A percentile compares a stretch with the other conserved stretches of the same genome.
phyloP scores from a whole-genome alignment of 1,140 invertebrate species.

The Eumaeus atala region DNA sequence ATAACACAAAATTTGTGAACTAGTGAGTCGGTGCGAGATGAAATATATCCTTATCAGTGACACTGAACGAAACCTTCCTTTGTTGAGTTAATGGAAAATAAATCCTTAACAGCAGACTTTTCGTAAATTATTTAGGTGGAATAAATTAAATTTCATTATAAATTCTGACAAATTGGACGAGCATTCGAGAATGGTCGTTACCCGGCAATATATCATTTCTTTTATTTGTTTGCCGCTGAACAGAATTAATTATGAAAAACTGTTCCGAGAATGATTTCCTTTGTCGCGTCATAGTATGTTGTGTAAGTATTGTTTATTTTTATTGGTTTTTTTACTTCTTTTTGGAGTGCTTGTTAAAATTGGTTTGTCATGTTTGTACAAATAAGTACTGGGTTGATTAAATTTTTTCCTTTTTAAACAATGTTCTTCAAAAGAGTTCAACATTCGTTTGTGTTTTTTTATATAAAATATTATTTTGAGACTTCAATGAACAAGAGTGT shows the following conservation, averaged over 20 bases:
- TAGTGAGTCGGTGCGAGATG: too few relatives aligned
- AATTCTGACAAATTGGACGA: slow-evolving; percentile 36
- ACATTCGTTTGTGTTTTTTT: too few relatives aligned
- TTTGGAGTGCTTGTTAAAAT: too few relatives aligned
- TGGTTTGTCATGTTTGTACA: background rate
- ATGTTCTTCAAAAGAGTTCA: too few relatives aligned
- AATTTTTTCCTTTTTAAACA: too few relatives aligned
- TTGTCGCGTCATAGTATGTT: slow-evolving; percentile 7
- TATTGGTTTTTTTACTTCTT: too few relatives aligned
- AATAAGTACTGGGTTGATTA: too few relatives aligned
- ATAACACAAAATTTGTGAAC: slow-evolving; percentile 2
- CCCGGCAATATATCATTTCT: slow-evolving; percentile 28
- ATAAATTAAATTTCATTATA: slow-evolving; percentile 39
- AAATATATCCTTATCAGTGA: too few relatives aligned
- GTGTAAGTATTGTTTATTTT: too few relatives aligned
- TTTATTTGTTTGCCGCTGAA: slow-evolving; percentile 25
- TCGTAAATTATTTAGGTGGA: slow-evolving; percentile 30
- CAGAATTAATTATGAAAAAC: slow-evolving; percentile 18
- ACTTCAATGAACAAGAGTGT: too few relatives aligned
- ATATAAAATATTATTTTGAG: too few relatives aligned
- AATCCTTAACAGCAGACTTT: slow-evolving; percentile 21
- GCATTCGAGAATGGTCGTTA: slow-evolving; percentile 31
- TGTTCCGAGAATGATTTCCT: slow-evolving; percentile 10
- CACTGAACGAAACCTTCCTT: slow-evolving; percentile 13
- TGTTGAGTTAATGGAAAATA: slow-evolving; percentile 22